These are phyloP conservation scores for Andrena fulva DNA, from an alignment of 2,888 invertebrate genomes.

Conservation along the genomic window DNA sequence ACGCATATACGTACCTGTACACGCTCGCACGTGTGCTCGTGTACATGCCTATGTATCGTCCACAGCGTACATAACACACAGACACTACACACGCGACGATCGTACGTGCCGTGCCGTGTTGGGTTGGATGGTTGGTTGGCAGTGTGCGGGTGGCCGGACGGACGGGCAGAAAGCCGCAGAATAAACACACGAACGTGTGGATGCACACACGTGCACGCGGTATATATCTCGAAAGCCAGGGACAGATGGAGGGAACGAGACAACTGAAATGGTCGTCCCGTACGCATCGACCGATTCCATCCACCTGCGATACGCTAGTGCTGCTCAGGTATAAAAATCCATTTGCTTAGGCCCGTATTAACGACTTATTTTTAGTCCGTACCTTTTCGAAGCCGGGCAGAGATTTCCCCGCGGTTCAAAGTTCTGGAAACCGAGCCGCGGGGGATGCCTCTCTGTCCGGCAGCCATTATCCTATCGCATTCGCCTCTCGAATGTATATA, in stretches of 20 bases:
- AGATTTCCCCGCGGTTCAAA: slow-evolving; percentile 14
- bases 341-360: slow-evolving; percentile 67
- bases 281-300: slow-evolving; percentile 64
- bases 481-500: neutral
- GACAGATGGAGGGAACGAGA: slow-evolving; percentile 55
- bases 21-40: neutral
- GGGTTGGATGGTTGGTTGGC: slow-evolving; percentile 47
- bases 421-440: slow-evolving; percentile 18
- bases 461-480: slow-evolving; percentile 4
- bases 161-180: slow-evolving; percentile 54
- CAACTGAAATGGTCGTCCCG: slow-evolving; percentile 59
- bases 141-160: slow-evolving; percentile 70
- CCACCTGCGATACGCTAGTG: slow-evolving; percentile 66
- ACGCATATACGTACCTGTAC: slow-evolving; percentile 4
- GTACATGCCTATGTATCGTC: slow-evolving; percentile 1
- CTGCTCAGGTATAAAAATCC: slow-evolving; percentile 68
- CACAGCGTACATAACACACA: neutral
- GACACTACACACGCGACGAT: slow-evolving; percentile 51
- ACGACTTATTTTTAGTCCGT: slow-evolving; percentile 45
- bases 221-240: slow-evolving; percentile 12
- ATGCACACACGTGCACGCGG: slow-evolving; percentile 3
- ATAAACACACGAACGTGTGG: slow-evolving; percentile 37
- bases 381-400: neutral
- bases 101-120: slow-evolving; percentile 64
- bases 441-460: neutral